These are phyloP conservation scores for Ormia ochracea DNA, from an alignment of 2,888 invertebrate genomes.

Conservation along the genomic window DNA sequence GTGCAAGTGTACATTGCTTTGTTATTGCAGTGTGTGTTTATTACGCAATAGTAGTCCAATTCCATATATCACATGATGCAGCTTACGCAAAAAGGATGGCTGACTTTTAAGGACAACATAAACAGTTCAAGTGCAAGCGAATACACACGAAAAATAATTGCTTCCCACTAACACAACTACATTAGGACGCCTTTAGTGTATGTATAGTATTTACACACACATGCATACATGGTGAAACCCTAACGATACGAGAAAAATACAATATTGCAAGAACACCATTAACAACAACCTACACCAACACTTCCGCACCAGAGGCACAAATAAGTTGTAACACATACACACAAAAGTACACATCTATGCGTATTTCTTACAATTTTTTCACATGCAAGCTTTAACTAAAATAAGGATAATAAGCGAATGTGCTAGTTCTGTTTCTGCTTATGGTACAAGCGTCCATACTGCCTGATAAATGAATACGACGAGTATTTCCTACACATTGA, in stretches of 20 bases:
- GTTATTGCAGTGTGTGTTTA: slow-evolving; percentile 40
- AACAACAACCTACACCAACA: slow-evolving; percentile 40
- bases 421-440: slow-evolving; percentile 39
- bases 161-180: not conserved
- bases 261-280: not conserved
- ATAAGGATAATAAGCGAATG: slow-evolving; percentile 38
- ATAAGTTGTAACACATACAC: not conserved
- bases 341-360: not conserved
- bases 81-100: slow-evolving; percentile 68
- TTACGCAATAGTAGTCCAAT: slow-evolving; percentile 50
- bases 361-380: not conserved
- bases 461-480: not conserved
- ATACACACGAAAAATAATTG: slow-evolving; percentile 53
- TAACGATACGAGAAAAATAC: slow-evolving; percentile 3
- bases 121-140: slow-evolving; percentile 74
- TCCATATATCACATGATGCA: slow-evolving; percentile 55
- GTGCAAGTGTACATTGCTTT: not conserved
- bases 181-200: not conserved
- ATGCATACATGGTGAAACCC: not conserved
- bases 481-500: not conserved
- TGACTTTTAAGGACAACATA: slow-evolving; percentile 68
- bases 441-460: not conserved
- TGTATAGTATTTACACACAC: not conserved
- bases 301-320: not conserved
- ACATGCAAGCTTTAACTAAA: not conserved